Conservation (phyloP, 2,113 vertebrate species). For the Zootoca vivipara region DNA sequence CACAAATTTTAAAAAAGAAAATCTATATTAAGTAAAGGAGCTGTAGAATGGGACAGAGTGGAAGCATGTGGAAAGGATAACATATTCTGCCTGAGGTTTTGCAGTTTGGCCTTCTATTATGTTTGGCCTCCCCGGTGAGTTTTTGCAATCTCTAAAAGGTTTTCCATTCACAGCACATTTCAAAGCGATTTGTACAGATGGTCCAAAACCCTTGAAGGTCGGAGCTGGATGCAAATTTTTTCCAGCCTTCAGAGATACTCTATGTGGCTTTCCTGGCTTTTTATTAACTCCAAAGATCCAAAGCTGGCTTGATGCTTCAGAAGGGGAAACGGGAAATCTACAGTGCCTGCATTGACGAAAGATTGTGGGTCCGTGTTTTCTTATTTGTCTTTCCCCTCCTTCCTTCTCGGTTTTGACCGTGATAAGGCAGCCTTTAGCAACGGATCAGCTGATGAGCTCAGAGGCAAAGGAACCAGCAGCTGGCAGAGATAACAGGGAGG, state of each 20-base stretch:
- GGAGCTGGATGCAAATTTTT: background rate
- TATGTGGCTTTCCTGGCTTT: background rate
- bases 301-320: background rate
- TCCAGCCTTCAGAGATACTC: background rate
- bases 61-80: background rate
- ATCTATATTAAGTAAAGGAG: background rate
- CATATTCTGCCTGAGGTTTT: background rate
- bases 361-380: too few species aligned
- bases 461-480: background rate
- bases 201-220: background rate
- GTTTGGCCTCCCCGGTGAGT: background rate
- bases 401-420: background rate
- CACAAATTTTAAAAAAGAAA: background rate
- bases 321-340: background rate
- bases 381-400: background rate
- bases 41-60: background rate
- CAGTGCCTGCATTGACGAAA: background rate
- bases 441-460: too few species aligned
- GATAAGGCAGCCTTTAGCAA: background rate
- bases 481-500: background rate
- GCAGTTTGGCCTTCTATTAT: background rate
- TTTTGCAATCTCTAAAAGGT: background rate
- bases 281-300: background rate
- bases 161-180: constrained; percentile 19
- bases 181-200: constrained; percentile 2